Percentiles rank a stretch among this genome's conserved stretches.
Evolutionary conservation across 2,113 vertebrate species (phyloP).

Genomic region (Gobio gobio): DNA sequence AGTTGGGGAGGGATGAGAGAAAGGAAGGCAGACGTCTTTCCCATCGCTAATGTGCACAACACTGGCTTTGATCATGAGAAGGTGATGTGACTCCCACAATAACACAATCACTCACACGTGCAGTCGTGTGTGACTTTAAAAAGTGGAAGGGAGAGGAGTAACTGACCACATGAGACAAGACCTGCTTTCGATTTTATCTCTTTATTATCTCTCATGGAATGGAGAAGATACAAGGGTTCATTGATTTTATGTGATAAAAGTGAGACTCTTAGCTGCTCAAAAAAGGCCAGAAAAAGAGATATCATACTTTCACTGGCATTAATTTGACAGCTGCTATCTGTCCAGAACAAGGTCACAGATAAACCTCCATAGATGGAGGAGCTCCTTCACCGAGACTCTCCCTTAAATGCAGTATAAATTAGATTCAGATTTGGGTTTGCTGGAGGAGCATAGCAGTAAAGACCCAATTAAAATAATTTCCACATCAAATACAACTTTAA

Average conservation of each 20-base stretch:
- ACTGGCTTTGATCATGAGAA: slow-evolving; percentile 27
- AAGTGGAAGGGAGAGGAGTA: not conserved
- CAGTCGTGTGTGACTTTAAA: slow-evolving; percentile 26
- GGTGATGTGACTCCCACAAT: not conserved
- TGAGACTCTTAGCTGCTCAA: not conserved
- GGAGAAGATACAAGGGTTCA: slow-evolving; percentile 29
- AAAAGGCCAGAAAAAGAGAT: slow-evolving; percentile 7
- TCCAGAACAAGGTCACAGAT: slow-evolving; percentile 45
- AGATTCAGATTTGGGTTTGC: slow-evolving; percentile 1
- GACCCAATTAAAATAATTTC: slow-evolving; percentile 25
- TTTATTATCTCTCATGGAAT: slow-evolving; percentile 19
- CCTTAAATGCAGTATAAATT: slow-evolving; percentile 18
- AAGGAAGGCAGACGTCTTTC: not conserved
- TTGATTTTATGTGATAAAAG: slow-evolving; percentile 7
- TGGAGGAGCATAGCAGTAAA: slow-evolving; percentile 25
- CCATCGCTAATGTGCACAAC: slow-evolving; percentile 17
- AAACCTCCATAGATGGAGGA: slow-evolving; percentile 19
- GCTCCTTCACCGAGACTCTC: slow-evolving; percentile 2
- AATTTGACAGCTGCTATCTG: slow-evolving; percentile 23
- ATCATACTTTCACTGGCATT: slow-evolving; percentile 6
- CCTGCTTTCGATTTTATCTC: slow-evolving; percentile 1
- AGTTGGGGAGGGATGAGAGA: slow-evolving; percentile 4
- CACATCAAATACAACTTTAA: slow-evolving; percentile 30
- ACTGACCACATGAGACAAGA: slow-evolving; percentile 9
- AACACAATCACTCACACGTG: slow-evolving; percentile 36